Evolutionary conservation across 1,140 invertebrate species (phyloP).

Genomic region (Neuroterus valhalla): DNA sequence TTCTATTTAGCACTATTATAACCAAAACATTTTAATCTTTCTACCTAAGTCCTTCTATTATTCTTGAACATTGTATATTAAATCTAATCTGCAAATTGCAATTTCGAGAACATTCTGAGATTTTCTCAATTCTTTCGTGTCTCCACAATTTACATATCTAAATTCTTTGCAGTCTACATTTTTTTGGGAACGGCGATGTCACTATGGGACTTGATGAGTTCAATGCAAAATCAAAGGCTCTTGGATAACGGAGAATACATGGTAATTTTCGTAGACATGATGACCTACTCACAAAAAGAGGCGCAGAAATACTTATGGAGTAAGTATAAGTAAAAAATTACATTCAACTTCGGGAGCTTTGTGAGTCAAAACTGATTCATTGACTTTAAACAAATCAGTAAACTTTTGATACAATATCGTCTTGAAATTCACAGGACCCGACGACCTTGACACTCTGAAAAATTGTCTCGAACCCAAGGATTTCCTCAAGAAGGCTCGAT

Average conservation of each 20-base stretch:
- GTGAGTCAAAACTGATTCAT: slow-evolving; percentile 21
- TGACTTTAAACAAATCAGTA: slow-evolving; percentile 22
- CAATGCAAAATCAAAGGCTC: slow-evolving; percentile 90
- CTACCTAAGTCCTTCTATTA: no score
- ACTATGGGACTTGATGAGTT: slow-evolving; percentile 91
- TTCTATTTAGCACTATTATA: slow-evolving; percentile 30
- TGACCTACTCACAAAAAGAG: slow-evolving; percentile 86
- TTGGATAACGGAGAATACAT: slow-evolving; percentile 95
- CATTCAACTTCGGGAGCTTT: not conserved
- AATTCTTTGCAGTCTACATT: slow-evolving; percentile 86
- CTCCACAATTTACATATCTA: no score
- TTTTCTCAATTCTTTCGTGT: no score
- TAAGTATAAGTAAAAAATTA: slow-evolving; percentile 75
- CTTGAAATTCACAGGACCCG: slow-evolving; percentile 71
- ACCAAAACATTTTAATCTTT: no score
- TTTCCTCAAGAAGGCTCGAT: slow-evolving; percentile 84
- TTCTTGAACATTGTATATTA: no score
- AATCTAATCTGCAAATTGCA: no score
- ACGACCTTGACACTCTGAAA: slow-evolving; percentile 76
- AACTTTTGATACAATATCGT: slow-evolving; percentile 43
- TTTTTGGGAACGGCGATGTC: slow-evolving; percentile 88
- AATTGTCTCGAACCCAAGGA: slow-evolving; percentile 80
- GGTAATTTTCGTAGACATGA: slow-evolving; percentile 95
- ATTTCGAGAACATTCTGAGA: no score
- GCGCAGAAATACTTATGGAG: slow-evolving; percentile 92